Evolutionary conservation across 2,797 vertebrate genomes (phyloP), one percentile per base, ranked within the genome.

Genomic region (Scarus forsteni): DNA sequence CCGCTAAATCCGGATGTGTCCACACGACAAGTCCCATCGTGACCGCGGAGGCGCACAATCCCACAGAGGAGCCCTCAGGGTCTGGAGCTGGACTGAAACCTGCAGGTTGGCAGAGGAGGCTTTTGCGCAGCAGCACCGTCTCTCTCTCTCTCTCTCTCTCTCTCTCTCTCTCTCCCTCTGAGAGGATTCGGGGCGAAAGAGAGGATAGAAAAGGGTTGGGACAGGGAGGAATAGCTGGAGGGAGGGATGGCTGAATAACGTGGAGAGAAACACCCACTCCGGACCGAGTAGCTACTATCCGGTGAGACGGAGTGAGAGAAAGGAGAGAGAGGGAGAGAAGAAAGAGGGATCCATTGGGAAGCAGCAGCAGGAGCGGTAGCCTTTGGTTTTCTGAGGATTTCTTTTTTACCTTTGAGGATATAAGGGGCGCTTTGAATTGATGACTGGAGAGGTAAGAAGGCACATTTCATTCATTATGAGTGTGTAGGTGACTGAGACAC

Each of bases 201-300:
- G 52, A 86, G 87, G 45, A 49, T 50, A 86, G 87, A 15, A 19
- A 58, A 87, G 88, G 88, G 85, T 52, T 84, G 84, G 87, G 86
- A 87, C 79, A 75, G 69, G 89, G 90, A 84, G 90, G 86, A 80
- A 89, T 85, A 84, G 87, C 89, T 61, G 80, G 88, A 88, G 89
- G 86, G 89, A 91, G 92, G 90, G 85, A 89, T 92, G 89, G 83
- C 81, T 79, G 83, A 89, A 88, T 92, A 88, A 90, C 82, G 82
- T 92, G 79, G 75, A 79, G 80, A 89, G 85, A 85, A 90, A 92
- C 89, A 92, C 91, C 86, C 93, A 92, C 91, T 85, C 83, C 80
- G 82, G 82, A 90, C 81, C 78, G 79, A 87, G 75, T 76, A 74
- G 87, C 67, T 60, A 77, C 84, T 68, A 89, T 79, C 85, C 70